These are phyloP conservation scores for Lampropteryx suffumata DNA, from an alignment of 2,888 invertebrate genomes.

Conservation along the genomic window DNA sequence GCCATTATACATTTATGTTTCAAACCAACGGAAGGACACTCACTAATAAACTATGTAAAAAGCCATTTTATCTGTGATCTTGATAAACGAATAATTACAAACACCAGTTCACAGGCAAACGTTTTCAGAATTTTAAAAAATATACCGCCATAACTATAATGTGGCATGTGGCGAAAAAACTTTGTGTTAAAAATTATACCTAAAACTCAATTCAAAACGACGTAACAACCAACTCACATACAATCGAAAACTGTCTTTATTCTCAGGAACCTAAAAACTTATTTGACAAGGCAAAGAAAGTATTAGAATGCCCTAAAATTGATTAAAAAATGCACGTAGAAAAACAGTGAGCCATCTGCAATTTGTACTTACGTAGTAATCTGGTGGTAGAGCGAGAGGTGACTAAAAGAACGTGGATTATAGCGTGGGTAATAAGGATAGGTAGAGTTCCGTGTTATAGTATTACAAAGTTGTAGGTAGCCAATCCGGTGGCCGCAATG, in stretches of 20 bases:
- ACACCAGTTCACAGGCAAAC: slow-evolving; percentile 63
- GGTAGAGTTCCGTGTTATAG: slow-evolving; percentile 48
- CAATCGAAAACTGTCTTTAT: slow-evolving; percentile 34
- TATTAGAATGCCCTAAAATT: slow-evolving; percentile 61
- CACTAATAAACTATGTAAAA: slow-evolving; percentile 63
- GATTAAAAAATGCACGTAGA: slow-evolving; percentile 62
- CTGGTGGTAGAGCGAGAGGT: slow-evolving; percentile 58
- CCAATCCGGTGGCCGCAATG: slow-evolving; percentile 68
- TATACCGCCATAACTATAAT: slow-evolving; percentile 67
- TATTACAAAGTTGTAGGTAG: slow-evolving; percentile 61
- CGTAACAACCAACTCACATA: slow-evolving; percentile 25
- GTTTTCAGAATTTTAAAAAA: slow-evolving; percentile 66
- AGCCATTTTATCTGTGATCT: slow-evolving; percentile 70
- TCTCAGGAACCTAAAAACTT: background rate
- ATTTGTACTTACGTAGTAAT: slow-evolving; percentile 68
- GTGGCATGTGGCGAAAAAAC: slow-evolving; percentile 67
- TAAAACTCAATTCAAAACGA: slow-evolving; percentile 32
- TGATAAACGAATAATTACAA: slow-evolving; percentile 74
- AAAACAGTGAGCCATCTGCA: slow-evolving; percentile 74
- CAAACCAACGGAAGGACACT: slow-evolving; percentile 60
- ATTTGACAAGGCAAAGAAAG: slow-evolving; percentile 27
- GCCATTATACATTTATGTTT: slow-evolving; percentile 42
- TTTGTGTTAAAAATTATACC: slow-evolving; percentile 72
- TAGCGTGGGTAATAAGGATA: slow-evolving; percentile 53
- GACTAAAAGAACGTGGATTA: slow-evolving; percentile 24